Conservation (phyloP, 2,113 vertebrate species). For the Polypterus senegalus region DNA sequence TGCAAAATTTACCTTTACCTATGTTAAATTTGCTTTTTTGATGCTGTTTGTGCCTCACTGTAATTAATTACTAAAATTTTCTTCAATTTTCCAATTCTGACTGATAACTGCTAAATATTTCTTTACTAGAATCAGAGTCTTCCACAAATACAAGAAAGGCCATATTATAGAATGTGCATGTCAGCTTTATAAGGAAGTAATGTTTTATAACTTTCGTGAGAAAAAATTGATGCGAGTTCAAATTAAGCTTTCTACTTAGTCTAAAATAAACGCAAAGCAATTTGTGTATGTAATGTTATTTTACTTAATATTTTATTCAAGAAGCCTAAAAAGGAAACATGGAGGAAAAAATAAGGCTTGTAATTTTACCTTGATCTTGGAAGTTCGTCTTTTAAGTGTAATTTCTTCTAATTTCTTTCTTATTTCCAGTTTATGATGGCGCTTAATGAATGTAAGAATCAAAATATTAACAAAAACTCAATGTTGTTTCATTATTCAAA, state of each 20-base stretch:
- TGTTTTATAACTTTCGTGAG: neutral
- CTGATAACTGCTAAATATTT: too few relatives aligned
- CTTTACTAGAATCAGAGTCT: too few relatives aligned
- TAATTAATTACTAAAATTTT: too few relatives aligned
- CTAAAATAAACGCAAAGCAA: neutral
- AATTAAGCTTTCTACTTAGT: neutral
- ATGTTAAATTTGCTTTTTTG: too few relatives aligned
- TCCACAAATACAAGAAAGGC: too few relatives aligned
- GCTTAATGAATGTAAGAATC: slow-evolving; percentile 36
- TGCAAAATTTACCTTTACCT: too few relatives aligned
- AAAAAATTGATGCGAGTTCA: neutral
- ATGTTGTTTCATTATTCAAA: neutral
- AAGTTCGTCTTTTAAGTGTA: slow-evolving; percentile 44
- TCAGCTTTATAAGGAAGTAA: too few relatives aligned
- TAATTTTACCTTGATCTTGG: slow-evolving; percentile 60
- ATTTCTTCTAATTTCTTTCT: slow-evolving; percentile 60
- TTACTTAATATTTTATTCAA: neutral
- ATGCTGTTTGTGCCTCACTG: too few relatives aligned
- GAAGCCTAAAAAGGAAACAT: neutral
- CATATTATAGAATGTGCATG: too few relatives aligned
- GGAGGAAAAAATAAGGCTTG: neutral
- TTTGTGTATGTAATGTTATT: neutral
- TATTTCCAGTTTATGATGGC: slow-evolving; percentile 58
- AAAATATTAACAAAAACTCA: neutral
- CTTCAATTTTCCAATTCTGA: too few relatives aligned